Base-by-base conservation (phyloP, 2,797 vertebrate species). In the Acanthurus leucopareius region DNA sequence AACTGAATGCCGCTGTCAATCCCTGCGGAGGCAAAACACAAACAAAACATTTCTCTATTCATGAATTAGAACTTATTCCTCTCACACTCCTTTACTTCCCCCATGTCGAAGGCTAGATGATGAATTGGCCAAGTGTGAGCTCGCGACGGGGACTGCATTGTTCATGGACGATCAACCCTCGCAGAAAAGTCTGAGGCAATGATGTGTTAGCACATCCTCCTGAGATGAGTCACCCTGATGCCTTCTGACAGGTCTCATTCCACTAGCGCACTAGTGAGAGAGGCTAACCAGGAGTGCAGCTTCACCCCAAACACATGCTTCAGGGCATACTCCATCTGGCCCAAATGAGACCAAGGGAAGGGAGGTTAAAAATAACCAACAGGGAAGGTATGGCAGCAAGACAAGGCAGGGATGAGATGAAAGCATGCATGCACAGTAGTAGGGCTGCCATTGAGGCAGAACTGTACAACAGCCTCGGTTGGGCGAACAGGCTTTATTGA, bases 141-240 rank as follows among this genome's bases (percentile, higher is more conserved):
- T 77, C 35, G 77, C 49, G 64, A 89, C 58, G 38, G 82, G 82
- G 89, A 90, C 86, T 90, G 74, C 89, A 92, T 91, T 91, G 92
- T 94, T 94, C 91, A 94, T 89, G 92, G 88, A 89, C 85, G 84
- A 93, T 94, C 94, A 84, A 86, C 88, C 80, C 82, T 91, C 47
- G 45, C 85, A 80, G 84, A 91, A 84, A 92, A 86, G 90, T 92
- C 91, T 57, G 68, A 73, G 83, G 91, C 89, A 86, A 93, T 93
- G 91, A 93, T 92, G 91, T 93, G 92, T 93, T 93, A 87, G 89
- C 91, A 83, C 89, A 77, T 89, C 87, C 89, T 89, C 88, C 86
- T 76, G 88, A 92, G 87, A 94, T 91, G 92, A 95, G 89, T 94
- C 92, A 92, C 85, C 85, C 92, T 93, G 93, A 95, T 94, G 90